phyloP scores from a whole-genome alignment of 2,797 vertebrate genomes.

The Otolemur crassicaudatus region DNA sequence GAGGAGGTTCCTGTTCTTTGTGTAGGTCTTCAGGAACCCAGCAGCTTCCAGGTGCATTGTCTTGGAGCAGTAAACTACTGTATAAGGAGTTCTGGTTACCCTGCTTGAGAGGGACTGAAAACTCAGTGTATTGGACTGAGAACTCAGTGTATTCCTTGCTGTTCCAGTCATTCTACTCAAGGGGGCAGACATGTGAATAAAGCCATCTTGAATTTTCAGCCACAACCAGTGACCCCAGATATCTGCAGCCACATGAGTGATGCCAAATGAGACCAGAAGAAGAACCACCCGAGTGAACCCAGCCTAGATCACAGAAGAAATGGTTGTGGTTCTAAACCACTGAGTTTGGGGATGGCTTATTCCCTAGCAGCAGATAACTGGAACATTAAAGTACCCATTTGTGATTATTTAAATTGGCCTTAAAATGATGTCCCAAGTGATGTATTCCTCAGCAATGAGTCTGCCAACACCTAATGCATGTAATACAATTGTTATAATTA shows the following conservation, averaged over 20 bases:
- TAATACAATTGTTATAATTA: not conserved
- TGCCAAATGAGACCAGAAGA: not conserved
- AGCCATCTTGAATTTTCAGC: not conserved
- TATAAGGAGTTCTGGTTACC: not conserved
- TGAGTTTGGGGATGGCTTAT: not conserved
- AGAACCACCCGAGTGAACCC: not conserved
- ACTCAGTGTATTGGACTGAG: not conserved
- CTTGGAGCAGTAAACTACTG: not conserved
- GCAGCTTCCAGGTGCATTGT: not conserved
- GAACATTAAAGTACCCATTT: not conserved
- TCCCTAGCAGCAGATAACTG: not conserved
- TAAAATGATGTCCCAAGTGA: not conserved
- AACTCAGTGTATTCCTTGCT: not conserved
- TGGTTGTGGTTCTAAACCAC: not conserved
- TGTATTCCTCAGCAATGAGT: not conserved
- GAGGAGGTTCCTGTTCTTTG: fast-evolving
- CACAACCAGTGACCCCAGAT: not conserved
- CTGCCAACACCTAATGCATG: not conserved
- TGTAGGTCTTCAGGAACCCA: not conserved
- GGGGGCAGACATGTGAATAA: not conserved
- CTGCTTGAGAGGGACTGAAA: not conserved
- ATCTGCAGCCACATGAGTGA: not conserved
- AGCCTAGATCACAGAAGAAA: not conserved
- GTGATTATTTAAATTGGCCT: not conserved
- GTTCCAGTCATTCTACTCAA: not conserved